phyloP scores from a whole-genome alignment of 1,140 invertebrate species.

The Elysia chlorotica region DNA sequence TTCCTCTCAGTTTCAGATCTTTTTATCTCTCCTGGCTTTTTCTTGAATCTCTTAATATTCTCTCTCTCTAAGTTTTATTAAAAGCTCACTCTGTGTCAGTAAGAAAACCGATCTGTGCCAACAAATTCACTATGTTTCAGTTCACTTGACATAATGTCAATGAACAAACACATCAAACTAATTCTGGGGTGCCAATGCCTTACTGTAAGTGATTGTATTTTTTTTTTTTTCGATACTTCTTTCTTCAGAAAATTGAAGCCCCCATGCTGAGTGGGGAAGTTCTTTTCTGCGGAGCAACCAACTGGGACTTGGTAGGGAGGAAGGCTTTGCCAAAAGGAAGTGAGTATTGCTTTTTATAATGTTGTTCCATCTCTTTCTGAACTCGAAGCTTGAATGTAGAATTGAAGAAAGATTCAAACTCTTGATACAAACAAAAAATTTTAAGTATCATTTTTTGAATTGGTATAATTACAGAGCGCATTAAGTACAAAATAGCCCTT shows the following conservation, averaged over 20 bases:
- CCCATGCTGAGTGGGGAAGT: slow-evolving; percentile 69
- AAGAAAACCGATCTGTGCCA: too few relatives aligned
- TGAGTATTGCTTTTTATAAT: slow-evolving; percentile 27
- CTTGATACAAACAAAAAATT: background rate
- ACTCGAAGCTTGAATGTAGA: background rate
- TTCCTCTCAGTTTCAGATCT: too few relatives aligned
- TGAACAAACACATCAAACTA: too few relatives aligned
- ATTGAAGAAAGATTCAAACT: too few relatives aligned
- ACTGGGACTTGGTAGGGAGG: slow-evolving; percentile 74
- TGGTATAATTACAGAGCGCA: background rate
- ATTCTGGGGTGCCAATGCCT: too few relatives aligned
- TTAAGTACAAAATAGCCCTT: background rate
- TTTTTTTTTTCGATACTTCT: slow-evolving; percentile 19
- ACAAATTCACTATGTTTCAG: too few relatives aligned
- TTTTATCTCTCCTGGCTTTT: too few relatives aligned
- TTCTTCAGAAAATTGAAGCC: slow-evolving; percentile 61
- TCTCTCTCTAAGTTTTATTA: too few relatives aligned
- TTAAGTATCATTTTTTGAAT: background rate
- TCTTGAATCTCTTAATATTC: too few relatives aligned
- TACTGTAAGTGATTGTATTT: too few relatives aligned
- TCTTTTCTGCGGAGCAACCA: slow-evolving; percentile 71
- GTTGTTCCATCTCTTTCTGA: background rate
- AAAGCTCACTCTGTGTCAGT: too few relatives aligned
- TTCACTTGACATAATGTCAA: too few relatives aligned
- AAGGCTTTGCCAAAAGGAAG: slow-evolving; percentile 70